Evolutionary conservation across 2,797 vertebrate species (phyloP).

Genomic region (Alauda arvensis): DNA sequence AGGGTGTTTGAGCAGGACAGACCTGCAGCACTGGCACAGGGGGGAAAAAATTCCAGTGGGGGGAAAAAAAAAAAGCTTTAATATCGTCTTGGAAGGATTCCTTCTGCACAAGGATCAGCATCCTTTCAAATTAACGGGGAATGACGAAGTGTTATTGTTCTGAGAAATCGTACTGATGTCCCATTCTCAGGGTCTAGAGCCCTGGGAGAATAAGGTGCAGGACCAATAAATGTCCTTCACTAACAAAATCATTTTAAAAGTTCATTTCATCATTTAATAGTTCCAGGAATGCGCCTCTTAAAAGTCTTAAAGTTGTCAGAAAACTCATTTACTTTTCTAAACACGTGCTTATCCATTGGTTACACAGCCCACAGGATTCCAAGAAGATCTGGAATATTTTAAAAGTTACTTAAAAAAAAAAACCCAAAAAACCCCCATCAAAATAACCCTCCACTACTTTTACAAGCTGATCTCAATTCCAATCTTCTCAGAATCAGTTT

Average conservation of each 20-base stretch:
- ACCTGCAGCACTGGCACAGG: not conserved
- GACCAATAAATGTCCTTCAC: not conserved
- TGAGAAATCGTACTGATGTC: not conserved
- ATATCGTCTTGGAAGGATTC: not conserved
- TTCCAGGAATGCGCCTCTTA: not conserved
- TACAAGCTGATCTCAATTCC: not conserved
- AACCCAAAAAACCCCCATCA: too few species aligned
- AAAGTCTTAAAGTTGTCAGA: not conserved
- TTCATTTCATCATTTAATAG: not conserved
- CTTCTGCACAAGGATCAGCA: not conserved
- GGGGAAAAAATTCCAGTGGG: fast-evolving
- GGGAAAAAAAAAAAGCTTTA: not conserved
- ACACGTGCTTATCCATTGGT: not conserved
- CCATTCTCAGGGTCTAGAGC: not conserved
- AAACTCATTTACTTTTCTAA: not conserved
- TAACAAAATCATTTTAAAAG: not conserved
- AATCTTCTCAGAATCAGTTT: not conserved
- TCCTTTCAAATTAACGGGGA: not conserved
- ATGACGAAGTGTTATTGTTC: not conserved
- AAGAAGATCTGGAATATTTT: not conserved
- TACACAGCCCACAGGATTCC: not conserved
- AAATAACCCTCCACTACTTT: fast-evolving
- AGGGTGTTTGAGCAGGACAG: not conserved
- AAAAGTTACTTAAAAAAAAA: not conserved
- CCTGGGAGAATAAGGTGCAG: not conserved